Percentiles rank a stretch among this genome's conserved stretches.
phyloP scores from a whole-genome alignment of 2,113 vertebrate genomes.

The Agelaius phoeniceus region DNA sequence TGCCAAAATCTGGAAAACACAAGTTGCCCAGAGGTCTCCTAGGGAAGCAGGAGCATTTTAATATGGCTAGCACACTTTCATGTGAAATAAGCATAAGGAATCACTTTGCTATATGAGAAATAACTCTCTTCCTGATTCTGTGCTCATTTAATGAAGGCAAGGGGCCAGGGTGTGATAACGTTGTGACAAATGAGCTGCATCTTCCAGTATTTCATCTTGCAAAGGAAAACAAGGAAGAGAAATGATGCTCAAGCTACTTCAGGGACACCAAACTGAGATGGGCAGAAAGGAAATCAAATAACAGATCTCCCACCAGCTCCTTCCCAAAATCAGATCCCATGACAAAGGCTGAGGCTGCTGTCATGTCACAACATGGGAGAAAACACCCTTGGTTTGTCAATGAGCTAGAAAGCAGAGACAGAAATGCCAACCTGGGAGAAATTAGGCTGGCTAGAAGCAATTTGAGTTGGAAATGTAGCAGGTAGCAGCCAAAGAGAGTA shows the following conservation, averaged over 20 bases:
- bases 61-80: slow-evolving; percentile 7
- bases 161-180: not conserved
- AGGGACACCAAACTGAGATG: not conserved
- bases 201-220: slow-evolving; percentile 2
- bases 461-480: not conserved
- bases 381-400: not conserved
- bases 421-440: not conserved
- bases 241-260: not conserved
- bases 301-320: not conserved
- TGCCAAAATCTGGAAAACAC: slow-evolving; percentile 36
- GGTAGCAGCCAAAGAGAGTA: not conserved
- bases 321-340: not conserved
- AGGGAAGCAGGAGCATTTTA: slow-evolving; percentile 25
- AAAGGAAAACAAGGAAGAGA: slow-evolving; percentile 1
- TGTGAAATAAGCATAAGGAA: slow-evolving; percentile 11
- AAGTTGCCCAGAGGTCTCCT: not conserved
- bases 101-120: not conserved
- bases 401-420: not conserved
- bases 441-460: not conserved
- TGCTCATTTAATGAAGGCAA: slow-evolving; percentile 35
- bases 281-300: not conserved
- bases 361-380: not conserved
- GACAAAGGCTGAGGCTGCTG: not conserved
- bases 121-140: slow-evolving; percentile 25
- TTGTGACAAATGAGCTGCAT: slow-evolving; percentile 20